Base-by-base conservation (phyloP, 2,113 vertebrate genomes). In the Suncus etruscus region DNA sequence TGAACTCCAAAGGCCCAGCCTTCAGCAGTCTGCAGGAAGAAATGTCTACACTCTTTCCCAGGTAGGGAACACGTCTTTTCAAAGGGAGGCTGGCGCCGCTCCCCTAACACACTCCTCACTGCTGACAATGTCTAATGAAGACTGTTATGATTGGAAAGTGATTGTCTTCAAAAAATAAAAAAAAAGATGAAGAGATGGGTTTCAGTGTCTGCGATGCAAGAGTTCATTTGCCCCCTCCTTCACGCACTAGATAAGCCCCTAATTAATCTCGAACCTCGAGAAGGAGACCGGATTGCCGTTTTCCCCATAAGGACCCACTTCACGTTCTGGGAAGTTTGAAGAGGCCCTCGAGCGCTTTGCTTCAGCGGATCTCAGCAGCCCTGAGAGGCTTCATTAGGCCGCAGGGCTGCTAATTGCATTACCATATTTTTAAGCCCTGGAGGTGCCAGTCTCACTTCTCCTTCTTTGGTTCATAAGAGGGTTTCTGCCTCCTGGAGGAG, bases 241-340 rank as follows among this genome's bases (percentile, higher is more conserved):
- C 97, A 96, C 93, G 95, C 96, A 97, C 96, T 97, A 97, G 98
- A 97, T 97, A 97, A 97, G 96, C 92, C 96, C 95, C 97, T 98
- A 97, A 98, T 98, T 98, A 98, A 98, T 97, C 97, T 94, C 95
- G 97, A 97, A 96, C 97, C 97, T 95, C 83, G 95, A 98, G 96
- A 97, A 97, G 96, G 94, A 96, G 96, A 78, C 95, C 93, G 95
- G 97, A 97, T 97, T 97, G 97, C 96, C 95, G 89, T 97, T 96
- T 97, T 95, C 96, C 97, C 97, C 96, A 80, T 84, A 86, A 94
- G 96, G 97, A 96, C 31, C 1, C 91, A 96, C 97, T 97, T 97
- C 96, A 96, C 97, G 91, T 97, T 97, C 97, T 95, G 97, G 97
- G 93, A 97, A 98, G 97, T 97, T 97, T 98, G 97, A 97, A 98